Evolutionary conservation across 2,888 invertebrate genomes (phyloP).

Genomic region (Frankliniella intonsa): DNA sequence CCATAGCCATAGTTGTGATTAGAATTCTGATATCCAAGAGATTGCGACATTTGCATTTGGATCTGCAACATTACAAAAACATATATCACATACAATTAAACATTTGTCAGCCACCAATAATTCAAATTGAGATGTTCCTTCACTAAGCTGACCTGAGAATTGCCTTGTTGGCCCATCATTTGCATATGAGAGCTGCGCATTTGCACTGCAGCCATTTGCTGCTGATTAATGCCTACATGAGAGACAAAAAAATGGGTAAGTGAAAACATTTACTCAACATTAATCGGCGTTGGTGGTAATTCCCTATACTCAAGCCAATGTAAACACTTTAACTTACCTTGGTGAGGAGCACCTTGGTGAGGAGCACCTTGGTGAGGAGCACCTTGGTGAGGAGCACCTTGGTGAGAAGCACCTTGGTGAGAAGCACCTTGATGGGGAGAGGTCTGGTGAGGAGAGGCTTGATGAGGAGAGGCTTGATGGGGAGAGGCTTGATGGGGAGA

Average conservation of each 20-base stretch:
- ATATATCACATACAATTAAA: conserved; percentile 24
- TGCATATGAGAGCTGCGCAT: conserved; percentile 52
- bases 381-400: no score
- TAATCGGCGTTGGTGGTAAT: no score
- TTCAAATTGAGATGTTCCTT: conserved; percentile 27
- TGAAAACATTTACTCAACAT: no score
- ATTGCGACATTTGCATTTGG: conserved; percentile 49
- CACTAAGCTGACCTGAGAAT: conserved; percentile 43
- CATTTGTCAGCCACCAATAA: not conserved
- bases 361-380: no score
- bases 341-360: not conserved
- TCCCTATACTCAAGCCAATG: no score
- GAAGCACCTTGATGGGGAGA: no score
- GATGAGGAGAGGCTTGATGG: no score
- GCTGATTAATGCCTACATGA: conserved; percentile 10
- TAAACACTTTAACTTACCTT: not conserved
- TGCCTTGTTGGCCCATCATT: conserved; percentile 48
- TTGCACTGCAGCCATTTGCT: conserved; percentile 43
- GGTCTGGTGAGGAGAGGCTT: no score
- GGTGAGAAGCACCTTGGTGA: no score
- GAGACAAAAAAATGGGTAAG: not conserved
- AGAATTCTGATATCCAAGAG: conserved; percentile 38
- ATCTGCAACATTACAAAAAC: conserved; percentile 46
- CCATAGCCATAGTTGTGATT: conserved; percentile 44
- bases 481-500: no score